Percentiles rank a stretch among this genome's conserved stretches.
phyloP scores from a whole-genome alignment of 2,888 invertebrate species.

The Aproaerema taeniolella region DNA sequence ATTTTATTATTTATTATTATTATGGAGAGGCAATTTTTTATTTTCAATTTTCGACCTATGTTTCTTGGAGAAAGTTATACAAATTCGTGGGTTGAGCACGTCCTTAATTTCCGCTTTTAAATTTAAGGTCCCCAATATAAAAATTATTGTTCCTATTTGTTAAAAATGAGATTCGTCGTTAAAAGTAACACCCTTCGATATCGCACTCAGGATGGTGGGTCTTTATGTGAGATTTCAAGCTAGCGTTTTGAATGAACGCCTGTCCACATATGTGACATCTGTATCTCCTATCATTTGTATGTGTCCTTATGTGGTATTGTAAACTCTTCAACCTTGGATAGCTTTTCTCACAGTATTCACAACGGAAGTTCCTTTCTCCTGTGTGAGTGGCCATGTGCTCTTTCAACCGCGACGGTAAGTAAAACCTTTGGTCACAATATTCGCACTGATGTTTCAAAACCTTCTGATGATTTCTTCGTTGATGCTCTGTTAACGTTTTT shows the following conservation, averaged over 20 bases:
- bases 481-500: slow-evolving; percentile 63
- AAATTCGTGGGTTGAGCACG: too few species aligned
- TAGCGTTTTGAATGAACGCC: slow-evolving; percentile 77
- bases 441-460: slow-evolving; percentile 73
- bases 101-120: too few species aligned
- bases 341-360: slow-evolving; percentile 77
- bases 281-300: slow-evolving; percentile 76
- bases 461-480: slow-evolving; percentile 60
- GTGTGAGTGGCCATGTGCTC: slow-evolving; percentile 76
- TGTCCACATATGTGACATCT: slow-evolving; percentile 75
- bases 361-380: slow-evolving; percentile 73
- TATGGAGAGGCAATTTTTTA: too few species aligned
- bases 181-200: slow-evolving; percentile 57
- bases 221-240: slow-evolving; percentile 78
- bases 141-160: too few species aligned
- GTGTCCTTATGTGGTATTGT: slow-evolving; percentile 78
- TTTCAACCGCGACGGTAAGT: slow-evolving; percentile 57
- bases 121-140: too few species aligned
- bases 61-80: too few species aligned
- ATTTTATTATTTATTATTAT: too few species aligned
- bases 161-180: too few species aligned
- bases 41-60: too few species aligned
- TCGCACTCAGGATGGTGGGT: slow-evolving; percentile 73
- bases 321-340: slow-evolving; percentile 78
- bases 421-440: slow-evolving; percentile 73